These are phyloP conservation scores for Phyllotreta striolata DNA, from an alignment of 2,888 invertebrate species.

Conservation along the genomic window DNA sequence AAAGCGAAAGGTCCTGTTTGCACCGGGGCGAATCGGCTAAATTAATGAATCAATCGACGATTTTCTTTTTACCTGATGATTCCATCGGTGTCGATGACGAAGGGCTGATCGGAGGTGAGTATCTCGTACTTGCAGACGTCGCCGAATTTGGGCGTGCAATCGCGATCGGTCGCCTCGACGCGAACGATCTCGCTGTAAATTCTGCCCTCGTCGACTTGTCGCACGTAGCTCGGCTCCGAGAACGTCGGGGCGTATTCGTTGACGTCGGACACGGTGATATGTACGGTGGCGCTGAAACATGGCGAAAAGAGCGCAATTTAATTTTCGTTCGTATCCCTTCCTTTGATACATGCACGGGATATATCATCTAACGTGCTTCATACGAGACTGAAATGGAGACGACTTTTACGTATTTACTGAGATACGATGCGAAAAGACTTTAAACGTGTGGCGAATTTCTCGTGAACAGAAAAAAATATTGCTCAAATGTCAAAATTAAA, in stretches of 20 bases:
- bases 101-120: slow-evolving; percentile 88
- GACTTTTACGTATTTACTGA: background rate
- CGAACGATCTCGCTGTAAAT: slow-evolving; percentile 89
- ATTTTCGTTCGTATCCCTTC: background rate
- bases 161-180: slow-evolving; percentile 91
- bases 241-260: slow-evolving; percentile 96
- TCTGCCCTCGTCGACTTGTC: slow-evolving; percentile 89
- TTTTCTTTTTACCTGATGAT: slow-evolving; percentile 70
- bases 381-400: background rate
- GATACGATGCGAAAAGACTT: too few species aligned
- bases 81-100: slow-evolving; percentile 92
- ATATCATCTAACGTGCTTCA: background rate
- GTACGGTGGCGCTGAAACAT: slow-evolving; percentile 81
- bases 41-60: background rate
- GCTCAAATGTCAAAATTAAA: too few species aligned
- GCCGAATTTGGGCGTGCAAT: slow-evolving; percentile 94
- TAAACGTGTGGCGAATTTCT: too few species aligned
- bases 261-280: slow-evolving; percentile 94
- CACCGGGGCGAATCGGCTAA: background rate
- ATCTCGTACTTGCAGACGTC: slow-evolving; percentile 99
- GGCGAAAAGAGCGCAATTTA: slow-evolving; percentile 4
- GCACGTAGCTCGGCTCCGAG: slow-evolving; percentile 88
- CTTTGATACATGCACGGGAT: background rate
- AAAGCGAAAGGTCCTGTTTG: too few species aligned
- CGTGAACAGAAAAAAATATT: too few species aligned